Evolutionary conservation across 2,113 vertebrate species (phyloP).

Genomic region (Diphyllodes magnificus): DNA sequence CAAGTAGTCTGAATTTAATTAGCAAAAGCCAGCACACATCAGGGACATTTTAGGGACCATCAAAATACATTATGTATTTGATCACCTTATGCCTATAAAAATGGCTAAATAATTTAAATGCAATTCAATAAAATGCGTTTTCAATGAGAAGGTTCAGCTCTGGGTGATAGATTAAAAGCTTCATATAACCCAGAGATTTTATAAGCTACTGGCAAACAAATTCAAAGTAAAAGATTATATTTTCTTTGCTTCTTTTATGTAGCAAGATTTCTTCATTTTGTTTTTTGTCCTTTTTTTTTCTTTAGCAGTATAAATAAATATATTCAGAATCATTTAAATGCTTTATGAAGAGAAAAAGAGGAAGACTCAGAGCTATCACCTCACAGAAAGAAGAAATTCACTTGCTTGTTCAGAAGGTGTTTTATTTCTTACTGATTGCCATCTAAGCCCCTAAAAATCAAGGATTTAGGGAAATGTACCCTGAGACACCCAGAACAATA

Average conservation of each 20-base stretch:
- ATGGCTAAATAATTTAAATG: slow-evolving; percentile 70
- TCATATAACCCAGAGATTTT: slow-evolving; percentile 56
- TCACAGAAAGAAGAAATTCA: neutral
- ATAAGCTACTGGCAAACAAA: slow-evolving; percentile 40
- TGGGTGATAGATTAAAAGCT: slow-evolving; percentile 65
- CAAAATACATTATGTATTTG: slow-evolving; percentile 63
- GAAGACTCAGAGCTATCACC: neutral
- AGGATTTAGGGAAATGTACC: neutral
- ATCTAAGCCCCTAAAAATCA: neutral
- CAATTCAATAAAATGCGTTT: slow-evolving; percentile 67
- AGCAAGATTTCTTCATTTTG: slow-evolving; percentile 48
- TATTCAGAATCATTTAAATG: slow-evolving; percentile 18
- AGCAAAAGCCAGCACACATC: slow-evolving; percentile 28
- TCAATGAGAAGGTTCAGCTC: slow-evolving; percentile 35
- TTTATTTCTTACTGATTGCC: neutral
- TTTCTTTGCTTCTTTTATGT: slow-evolving; percentile 46
- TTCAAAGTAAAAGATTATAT: slow-evolving; percentile 53
- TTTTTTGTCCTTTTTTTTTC: neutral
- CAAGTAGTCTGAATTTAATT: slow-evolving; percentile 59
- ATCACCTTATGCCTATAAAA: slow-evolving; percentile 66
- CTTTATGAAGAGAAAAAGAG: neutral
- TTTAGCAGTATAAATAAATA: slow-evolving; percentile 33
- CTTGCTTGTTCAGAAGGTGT: neutral
- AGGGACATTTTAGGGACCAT: slow-evolving; percentile 32
- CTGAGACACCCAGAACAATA: neutral